phyloP scores from a whole-genome alignment of 2,797 vertebrate species.

The Anguilla marmorata region DNA sequence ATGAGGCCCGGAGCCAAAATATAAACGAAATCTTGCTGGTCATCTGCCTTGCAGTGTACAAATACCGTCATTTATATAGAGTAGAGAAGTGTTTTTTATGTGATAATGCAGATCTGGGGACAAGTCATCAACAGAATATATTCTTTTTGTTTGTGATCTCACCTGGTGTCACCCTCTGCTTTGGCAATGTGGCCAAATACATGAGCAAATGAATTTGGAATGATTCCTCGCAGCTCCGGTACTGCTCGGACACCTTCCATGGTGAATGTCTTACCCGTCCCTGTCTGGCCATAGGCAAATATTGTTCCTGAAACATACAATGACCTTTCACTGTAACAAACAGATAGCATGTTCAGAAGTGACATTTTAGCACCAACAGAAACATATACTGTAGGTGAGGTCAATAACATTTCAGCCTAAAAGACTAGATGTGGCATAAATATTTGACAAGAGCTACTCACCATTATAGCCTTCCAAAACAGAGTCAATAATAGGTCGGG shows the following conservation, averaged over 20 bases:
- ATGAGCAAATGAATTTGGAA: slow-evolving; percentile 99
- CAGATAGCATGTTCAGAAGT: not conserved
- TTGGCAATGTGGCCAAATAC: slow-evolving; percentile 99
- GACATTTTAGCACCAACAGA: not conserved
- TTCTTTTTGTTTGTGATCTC: slow-evolving; percentile 30
- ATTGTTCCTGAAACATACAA: slow-evolving; percentile 84
- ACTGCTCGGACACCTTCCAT: slow-evolving; percentile 97
- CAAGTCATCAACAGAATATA: not conserved
- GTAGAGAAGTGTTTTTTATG: not conserved
- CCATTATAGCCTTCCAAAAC: slow-evolving; percentile 98
- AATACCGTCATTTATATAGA: not conserved
- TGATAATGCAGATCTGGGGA: not conserved
- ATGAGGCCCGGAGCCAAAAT: not conserved
- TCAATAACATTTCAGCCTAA: not conserved
- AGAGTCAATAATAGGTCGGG: slow-evolving; percentile 93
- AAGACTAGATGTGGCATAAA: no score
- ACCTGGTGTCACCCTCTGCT: slow-evolving; percentile 97
- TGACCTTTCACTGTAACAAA: not conserved
- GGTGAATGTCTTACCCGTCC: slow-evolving; percentile 97
- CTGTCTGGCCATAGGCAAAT: slow-evolving; percentile 98
- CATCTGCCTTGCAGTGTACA: not conserved
- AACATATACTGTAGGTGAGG: not conserved
- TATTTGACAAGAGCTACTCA: slow-evolving; percentile 56
- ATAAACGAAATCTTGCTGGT: not conserved
- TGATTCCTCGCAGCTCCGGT: slow-evolving; percentile 95